These are phyloP conservation scores for Tyria jacobaeae DNA, from an alignment of 2,888 invertebrate genomes.

Conservation along the genomic window DNA sequence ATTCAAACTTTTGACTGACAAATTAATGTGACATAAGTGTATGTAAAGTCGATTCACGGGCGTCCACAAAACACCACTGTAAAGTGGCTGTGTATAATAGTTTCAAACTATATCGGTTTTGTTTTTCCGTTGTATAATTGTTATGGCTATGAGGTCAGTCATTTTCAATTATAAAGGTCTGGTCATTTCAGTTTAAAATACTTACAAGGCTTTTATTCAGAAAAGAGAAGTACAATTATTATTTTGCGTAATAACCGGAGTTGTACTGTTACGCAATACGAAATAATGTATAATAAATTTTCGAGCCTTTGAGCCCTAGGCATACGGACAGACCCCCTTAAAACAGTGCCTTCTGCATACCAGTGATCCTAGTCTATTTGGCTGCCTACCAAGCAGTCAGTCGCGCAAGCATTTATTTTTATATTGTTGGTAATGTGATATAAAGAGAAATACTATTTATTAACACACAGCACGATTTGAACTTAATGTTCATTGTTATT, in stretches of 20 bases:
- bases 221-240: slow-evolving; percentile 24
- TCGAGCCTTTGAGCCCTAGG: slow-evolving; percentile 21
- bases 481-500: slow-evolving; percentile 54
- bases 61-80: slow-evolving; percentile 47
- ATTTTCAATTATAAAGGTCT: slow-evolving; percentile 33
- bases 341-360: slow-evolving; percentile 80
- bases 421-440: slow-evolving; percentile 79
- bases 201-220: slow-evolving; percentile 8
- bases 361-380: slow-evolving; percentile 83
- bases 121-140: slow-evolving; percentile 51
- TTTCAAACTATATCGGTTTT: slow-evolving; percentile 44
- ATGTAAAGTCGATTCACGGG: slow-evolving; percentile 38
- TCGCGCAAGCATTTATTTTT: slow-evolving; percentile 85
- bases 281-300: slow-evolving; percentile 24
- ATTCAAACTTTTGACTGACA: slow-evolving; percentile 37
- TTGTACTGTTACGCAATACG: slow-evolving; percentile 64
- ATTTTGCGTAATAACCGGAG: slow-evolving; percentile 65
- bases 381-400: slow-evolving; percentile 71
- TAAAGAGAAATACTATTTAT: slow-evolving; percentile 63
- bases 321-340: slow-evolving; percentile 37
- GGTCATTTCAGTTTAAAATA: slow-evolving; percentile 27
- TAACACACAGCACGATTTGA: slow-evolving; percentile 63
- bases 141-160: slow-evolving; percentile 45
- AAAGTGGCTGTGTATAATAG: slow-evolving; percentile 55
- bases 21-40: slow-evolving; percentile 38